phyloP scores from a whole-genome alignment of 2,113 vertebrate genomes.

The Nyctereutes procyonoides region DNA sequence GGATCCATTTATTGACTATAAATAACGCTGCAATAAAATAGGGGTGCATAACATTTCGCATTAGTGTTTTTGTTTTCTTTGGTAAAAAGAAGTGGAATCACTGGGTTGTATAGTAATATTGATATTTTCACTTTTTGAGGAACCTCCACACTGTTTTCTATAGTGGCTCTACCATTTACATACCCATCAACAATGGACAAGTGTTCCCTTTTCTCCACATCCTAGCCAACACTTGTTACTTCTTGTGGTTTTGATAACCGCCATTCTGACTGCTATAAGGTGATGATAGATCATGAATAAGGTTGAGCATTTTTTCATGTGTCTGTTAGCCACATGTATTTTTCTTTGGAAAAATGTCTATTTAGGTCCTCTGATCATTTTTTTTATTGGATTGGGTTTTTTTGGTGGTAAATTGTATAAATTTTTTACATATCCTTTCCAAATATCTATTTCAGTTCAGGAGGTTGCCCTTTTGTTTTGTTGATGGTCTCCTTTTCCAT shows the following conservation, averaged over 20 bases:
- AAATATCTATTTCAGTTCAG: background rate
- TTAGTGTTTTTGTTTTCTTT: background rate
- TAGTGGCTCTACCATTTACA: background rate
- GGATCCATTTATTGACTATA: background rate
- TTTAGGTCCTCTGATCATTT: background rate
- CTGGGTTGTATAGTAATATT: background rate
- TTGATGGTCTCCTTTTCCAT: background rate
- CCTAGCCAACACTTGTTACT: background rate
- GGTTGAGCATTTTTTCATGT: background rate
- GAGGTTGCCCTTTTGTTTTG: background rate
- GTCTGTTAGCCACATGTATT: background rate
- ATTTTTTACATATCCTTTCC: background rate
- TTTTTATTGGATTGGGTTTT: background rate
- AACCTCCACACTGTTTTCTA: background rate
- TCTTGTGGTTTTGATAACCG: background rate
- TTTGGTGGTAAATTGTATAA: background rate
- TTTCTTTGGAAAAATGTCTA: background rate
- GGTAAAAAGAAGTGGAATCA: background rate
- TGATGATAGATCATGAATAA: background rate
- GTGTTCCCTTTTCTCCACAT: background rate
- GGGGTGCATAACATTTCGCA: background rate
- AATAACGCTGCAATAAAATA: background rate
- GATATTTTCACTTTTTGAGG: background rate
- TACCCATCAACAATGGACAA: background rate
- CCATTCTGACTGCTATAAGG: background rate